Evolutionary conservation across 1,140 invertebrate species (phyloP).

Genomic region (Bombus confusus): DNA sequence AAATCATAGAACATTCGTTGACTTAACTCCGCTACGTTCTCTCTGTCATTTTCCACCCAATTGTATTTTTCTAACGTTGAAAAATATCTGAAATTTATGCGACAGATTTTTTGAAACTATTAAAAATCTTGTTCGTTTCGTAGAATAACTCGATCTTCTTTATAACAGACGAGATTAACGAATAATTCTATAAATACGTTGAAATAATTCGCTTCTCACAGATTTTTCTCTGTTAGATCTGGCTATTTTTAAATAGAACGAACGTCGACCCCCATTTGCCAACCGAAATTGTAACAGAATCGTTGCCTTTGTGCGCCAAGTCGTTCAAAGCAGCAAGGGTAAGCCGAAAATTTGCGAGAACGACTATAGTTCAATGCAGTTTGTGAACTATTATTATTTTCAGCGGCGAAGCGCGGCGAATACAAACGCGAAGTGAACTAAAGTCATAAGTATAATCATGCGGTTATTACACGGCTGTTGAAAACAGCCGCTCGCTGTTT

Average conservation of each 20-base stretch:
- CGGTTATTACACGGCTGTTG: slow-evolving; percentile 9
- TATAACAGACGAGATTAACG: too few species aligned
- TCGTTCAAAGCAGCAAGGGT: neutral
- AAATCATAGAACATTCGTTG: neutral
- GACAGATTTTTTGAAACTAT: neutral
- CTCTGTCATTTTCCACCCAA: neutral
- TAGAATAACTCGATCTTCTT: too few species aligned
- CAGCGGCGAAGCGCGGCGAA: neutral
- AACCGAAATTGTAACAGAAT: neutral
- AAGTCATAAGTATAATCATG: neutral
- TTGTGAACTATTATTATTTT: slow-evolving; percentile 34
- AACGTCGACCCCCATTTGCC: neutral
- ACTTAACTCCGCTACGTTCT: neutral
- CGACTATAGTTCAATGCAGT: slow-evolving; percentile 6
- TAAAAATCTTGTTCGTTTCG: too few species aligned
- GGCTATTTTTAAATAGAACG: neutral
- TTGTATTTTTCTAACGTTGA: neutral
- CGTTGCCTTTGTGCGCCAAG: neutral
- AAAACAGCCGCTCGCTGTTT: neutral
- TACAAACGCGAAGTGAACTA: neutral
- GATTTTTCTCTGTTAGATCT: neutral
- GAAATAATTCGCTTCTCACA: neutral
- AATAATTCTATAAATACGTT: too few species aligned
- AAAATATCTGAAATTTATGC: neutral
- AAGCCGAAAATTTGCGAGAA: slow-evolving; percentile 8